Percentiles rank a stretch among this genome's conserved stretches.
These are phyloP conservation scores for Ammodytes dubius DNA, from an alignment of 2,113 vertebrate species.

Conservation along the genomic window DNA sequence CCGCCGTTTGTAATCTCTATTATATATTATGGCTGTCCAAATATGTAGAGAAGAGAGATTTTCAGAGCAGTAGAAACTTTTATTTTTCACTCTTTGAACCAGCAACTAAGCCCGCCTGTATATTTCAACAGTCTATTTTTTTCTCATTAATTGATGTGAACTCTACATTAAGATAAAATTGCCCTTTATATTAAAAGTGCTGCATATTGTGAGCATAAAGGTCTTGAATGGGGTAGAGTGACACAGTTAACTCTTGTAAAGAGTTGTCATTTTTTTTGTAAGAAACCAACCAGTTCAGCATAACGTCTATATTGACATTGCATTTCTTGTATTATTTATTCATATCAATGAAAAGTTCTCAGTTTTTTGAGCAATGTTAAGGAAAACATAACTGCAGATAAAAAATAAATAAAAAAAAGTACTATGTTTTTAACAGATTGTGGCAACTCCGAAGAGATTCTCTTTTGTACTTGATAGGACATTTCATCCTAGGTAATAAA, in stretches of 20 bases:
- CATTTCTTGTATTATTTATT: constrained; percentile 90
- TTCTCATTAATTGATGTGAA: constrained; percentile 75
- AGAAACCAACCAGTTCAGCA: constrained; percentile 78
- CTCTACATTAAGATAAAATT: constrained; percentile 86
- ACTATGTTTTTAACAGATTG: constrained; percentile 94
- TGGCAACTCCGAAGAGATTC: constrained; percentile 89
- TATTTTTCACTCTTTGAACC: constrained; percentile 80
- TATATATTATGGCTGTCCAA: constrained; percentile 74
- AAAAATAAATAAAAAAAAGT: constrained; percentile 54
- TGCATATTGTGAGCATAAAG: constrained; percentile 90
- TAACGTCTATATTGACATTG: constrained; percentile 81
- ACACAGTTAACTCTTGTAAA: constrained; percentile 76
- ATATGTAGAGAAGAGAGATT: constrained; percentile 73
- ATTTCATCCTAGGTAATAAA: constrained; percentile 94
- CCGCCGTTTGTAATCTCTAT: constrained; percentile 67
- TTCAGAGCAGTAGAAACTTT: constrained; percentile 78
- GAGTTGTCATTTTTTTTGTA: constrained; percentile 71
- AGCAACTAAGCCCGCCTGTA: constrained; percentile 76
- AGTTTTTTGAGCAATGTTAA: constrained; percentile 79
- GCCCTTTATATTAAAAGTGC: constrained; percentile 88
- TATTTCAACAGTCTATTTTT: constrained; percentile 66
- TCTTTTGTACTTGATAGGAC: constrained; percentile 94
- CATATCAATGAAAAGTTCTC: constrained; percentile 80
- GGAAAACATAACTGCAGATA: constrained; percentile 63
- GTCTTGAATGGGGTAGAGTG: constrained; percentile 77